Base-by-base conservation (phyloP, 2,888 invertebrate species). In the Atethmia centrago region DNA sequence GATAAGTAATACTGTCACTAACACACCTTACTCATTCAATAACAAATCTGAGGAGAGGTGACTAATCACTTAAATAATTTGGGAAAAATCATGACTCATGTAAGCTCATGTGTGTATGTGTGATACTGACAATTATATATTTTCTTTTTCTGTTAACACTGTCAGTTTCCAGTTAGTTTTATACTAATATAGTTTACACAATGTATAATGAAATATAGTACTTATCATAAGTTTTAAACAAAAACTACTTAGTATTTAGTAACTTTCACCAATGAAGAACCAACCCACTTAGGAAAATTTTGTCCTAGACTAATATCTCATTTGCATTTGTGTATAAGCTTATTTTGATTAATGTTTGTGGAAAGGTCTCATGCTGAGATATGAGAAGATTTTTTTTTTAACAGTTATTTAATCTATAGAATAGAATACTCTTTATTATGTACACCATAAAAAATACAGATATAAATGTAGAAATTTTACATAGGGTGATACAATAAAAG, bases 371-470 rank as follows among this genome's bases (percentile, higher is more conserved):
- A 31, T 16, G 45, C 16, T 16, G 49, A n/a, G n/a, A n/a, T n/a
- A n/a, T n/a, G n/a, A n/a, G n/a, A n/a, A n/a, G n/a, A n/a, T n/a
- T n/a, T n/a, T n/a, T n/a, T n/a, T n/a, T n/a, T 42, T 77, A 56
- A 42, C 28, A 31, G 1, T 31, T 36, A 77, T 77, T 67, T 77
- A 19, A 74, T 77, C 77, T 51, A 28, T 2, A 1, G 19, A n/a
- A n/a, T n/a, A n/a, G n/a, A n/a, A n/a, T n/a, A n/a, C n/a, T n/a
- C n/a, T n/a, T n/a, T n/a, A n/a, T n/a, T n/a, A n/a, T n/a, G n/a
- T n/a, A n/a, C n/a, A n/a, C n/a, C n/a, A n/a, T n/a, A n/a, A n/a
- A n/a, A n/a, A n/a, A n/a, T n/a, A n/a, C n/a, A n/a, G n/a, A n/a
- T n/a, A n/a, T n/a, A n/a, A n/a, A n/a, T n/a, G n/a, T n/a, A n/a